Conservation (phyloP, 2,888 invertebrate species). For the Lithophane semibrunnea region DNA sequence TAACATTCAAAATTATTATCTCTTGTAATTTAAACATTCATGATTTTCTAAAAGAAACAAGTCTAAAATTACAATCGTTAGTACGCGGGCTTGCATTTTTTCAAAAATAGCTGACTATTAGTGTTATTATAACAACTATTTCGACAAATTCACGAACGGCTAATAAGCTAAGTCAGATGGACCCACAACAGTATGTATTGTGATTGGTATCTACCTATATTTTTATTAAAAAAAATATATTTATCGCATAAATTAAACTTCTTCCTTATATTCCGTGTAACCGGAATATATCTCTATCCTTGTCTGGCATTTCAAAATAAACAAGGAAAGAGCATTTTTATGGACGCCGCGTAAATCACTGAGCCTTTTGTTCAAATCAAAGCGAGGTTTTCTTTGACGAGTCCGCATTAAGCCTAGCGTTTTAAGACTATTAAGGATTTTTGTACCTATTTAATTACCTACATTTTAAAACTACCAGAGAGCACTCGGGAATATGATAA, state of each 20-base stretch:
- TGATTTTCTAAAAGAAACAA: neutral
- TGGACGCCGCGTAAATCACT: slow-evolving; percentile 59
- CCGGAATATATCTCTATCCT: slow-evolving; percentile 54
- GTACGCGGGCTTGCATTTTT: neutral
- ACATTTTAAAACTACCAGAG: neutral
- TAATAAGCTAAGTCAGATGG: neutral
- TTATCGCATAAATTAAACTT: slow-evolving; percentile 39
- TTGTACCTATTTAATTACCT: neutral
- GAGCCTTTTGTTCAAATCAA: slow-evolving; percentile 65
- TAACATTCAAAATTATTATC: neutral
- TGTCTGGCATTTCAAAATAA: slow-evolving; percentile 52
- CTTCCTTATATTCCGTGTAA: slow-evolving; percentile 39
- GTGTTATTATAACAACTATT: neutral
- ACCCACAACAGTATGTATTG: neutral
- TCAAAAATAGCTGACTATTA: neutral
- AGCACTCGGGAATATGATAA: neutral
- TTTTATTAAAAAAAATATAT: neutral
- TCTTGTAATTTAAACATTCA: neutral
- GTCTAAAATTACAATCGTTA: neutral
- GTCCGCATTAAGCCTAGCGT: slow-evolving; percentile 38
- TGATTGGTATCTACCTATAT: neutral
- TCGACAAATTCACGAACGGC: neutral
- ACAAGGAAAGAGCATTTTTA: slow-evolving; percentile 59
- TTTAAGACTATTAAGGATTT: slow-evolving; percentile 35
- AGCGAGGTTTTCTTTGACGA: slow-evolving; percentile 62